Evolutionary conservation across 2,797 vertebrate genomes (phyloP), one percentile per base, ranked within the genome.

Genomic region (Balearica regulorum): DNA sequence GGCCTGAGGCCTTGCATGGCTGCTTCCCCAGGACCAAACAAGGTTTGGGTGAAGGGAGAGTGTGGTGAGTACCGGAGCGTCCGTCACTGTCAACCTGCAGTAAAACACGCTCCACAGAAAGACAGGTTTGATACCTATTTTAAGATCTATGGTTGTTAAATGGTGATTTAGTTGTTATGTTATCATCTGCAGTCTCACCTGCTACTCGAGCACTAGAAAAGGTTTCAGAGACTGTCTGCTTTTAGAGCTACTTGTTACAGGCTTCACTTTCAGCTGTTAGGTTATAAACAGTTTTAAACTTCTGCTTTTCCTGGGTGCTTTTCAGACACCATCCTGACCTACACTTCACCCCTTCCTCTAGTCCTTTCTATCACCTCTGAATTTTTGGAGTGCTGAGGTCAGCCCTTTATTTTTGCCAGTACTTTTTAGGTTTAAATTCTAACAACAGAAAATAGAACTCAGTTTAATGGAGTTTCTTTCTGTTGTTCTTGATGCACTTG

Each of bases 211-310:
- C 18, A 33, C 60, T 43, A 43, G 33, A 24, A 54, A 87, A 66
- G n/a, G 58, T 82, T 91, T 94, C 29, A 29, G 57, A 70, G n/a
- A 17, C 54, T 2, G 1, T 12, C 57, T 79, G 46, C 70, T 78
- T 79, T 72, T 31, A 26, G 37, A 73, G 44, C 49, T 76, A 8
- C 49, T 70, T 78, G 53, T 83, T 71, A 51, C 10, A 37, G 35
- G 22, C 28, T 46, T 94, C 20, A 6, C 39, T 86, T 90, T 83
- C 18, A 51, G 54, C 76, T 86, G 22, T 72, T 62, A 62, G 14
- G 16, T 76, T 86, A 83, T 89, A 77, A 94, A 85, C 65, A 49
- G 24, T 78, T 90, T 69, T 77, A 92, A 85, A 87, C 48, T 72
- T 82, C 25, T 79, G 61, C 53, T 96, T 93, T 87, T 87, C 80